Evolutionary conservation across 2,797 vertebrate genomes (phyloP), one percentile per base, ranked within the genome.

Genomic region (Enteromius argenteus): DNA sequence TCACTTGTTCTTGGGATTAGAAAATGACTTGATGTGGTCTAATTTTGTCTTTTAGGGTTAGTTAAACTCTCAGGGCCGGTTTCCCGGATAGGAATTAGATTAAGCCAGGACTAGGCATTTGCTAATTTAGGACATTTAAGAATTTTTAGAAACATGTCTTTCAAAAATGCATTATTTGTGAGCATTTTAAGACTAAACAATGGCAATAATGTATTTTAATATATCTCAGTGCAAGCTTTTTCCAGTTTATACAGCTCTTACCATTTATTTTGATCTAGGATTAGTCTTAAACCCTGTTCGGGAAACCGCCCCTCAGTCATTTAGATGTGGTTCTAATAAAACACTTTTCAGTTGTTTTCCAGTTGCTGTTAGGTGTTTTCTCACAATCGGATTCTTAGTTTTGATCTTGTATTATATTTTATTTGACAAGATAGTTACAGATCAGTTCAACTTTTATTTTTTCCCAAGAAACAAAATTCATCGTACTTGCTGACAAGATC

Each of bases 401-500:
- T 67, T 67, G 62, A 66, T n/a, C 5, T 10, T 37, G 30, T 13
- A 15, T 35, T 62, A 32, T 35, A n/a, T 35, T 67, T 79, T 35
- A n/a, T 35, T 67, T 79, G 77, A 79, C 44, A 69, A 19, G 2
- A 6, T n/a, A n/a, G 15, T 15, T 37, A 32, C 6, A 19, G 30
- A 51, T 13, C 5, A 39, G 49, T 56, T 23, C 10, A 11, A 27
- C n/a, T 80, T 68, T 21, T 82, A 74, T 56, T 27, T 72, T 58
- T 44, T 42, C 91, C 92, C 90, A 93, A 32, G 84, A 39, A 81
- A 87, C 81, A 60, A 72, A 37, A 73, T 74, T 86, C 78, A 82
- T 89, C 84, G 72, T 92, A 93, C 92, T 93, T 94, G 91, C 60
- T 78, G 87, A 86, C 81, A 74, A 71, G 90, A 92, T 92, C 90